Percentiles rank a stretch among this genome's conserved stretches.
phyloP scores from a whole-genome alignment of 2,888 invertebrate species.

The Monopis laevigella region DNA sequence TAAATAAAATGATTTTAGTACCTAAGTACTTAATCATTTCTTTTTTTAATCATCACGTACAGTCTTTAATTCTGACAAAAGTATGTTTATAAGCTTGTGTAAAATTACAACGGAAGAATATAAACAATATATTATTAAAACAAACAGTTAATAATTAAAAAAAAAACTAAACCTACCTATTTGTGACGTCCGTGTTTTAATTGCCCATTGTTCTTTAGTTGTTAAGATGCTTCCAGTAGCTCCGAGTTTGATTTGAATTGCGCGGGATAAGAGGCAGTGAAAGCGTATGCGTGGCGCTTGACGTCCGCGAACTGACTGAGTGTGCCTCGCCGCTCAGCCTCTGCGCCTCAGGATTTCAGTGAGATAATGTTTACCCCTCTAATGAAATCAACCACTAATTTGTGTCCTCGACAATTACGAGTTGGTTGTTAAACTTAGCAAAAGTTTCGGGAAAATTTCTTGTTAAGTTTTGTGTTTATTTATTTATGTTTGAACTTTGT shows the following conservation, averaged over 20 bases:
- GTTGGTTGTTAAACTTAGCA: too few relatives aligned
- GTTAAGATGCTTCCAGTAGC: conserved; percentile 21
- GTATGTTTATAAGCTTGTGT: too few relatives aligned
- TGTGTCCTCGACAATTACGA: conserved; percentile 12
- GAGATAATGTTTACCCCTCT: conserved; percentile 19
- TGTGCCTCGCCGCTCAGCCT: not conserved
- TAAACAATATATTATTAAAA: too few relatives aligned
- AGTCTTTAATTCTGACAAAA: too few relatives aligned
- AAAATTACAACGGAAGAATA: too few relatives aligned
- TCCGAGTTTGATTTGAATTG: conserved; percentile 22
- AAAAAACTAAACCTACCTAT: conserved; percentile 36
- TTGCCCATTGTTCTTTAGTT: conserved; percentile 41
- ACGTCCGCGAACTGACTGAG: conserved; percentile 5
- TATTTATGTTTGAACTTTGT: too few relatives aligned
- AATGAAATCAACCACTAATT: conserved; percentile 29
- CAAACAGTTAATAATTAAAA: conserved; percentile 18
- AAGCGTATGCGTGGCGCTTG: not conserved
- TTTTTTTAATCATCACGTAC: too few relatives aligned
- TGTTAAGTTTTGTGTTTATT: too few relatives aligned
- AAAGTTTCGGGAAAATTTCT: too few relatives aligned
- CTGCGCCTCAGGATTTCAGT: conserved; percentile 3
- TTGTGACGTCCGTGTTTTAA: conserved; percentile 30
- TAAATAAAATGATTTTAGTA: too few relatives aligned
- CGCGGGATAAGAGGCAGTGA: conserved; percentile 27
- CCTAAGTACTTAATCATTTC: too few relatives aligned